Base-by-base conservation (phyloP, 2,888 invertebrate genomes). In the Sinopyrophorus schimmeli region DNA sequence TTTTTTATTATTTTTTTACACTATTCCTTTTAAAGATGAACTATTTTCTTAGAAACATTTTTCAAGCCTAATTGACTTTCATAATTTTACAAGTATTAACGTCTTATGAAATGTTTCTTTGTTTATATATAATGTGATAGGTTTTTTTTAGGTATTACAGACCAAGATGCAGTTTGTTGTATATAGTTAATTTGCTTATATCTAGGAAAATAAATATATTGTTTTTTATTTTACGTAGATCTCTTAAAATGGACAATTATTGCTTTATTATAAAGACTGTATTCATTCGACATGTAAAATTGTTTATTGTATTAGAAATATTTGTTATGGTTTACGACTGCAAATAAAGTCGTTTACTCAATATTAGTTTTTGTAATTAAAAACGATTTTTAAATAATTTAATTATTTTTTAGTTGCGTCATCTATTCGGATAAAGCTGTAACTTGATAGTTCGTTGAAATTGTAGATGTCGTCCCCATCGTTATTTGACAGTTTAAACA, bases 41-140 rank as follows among this genome's bases (percentile, higher is more conserved):
- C 27, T 46, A 46, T 46, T 46, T 46, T 51, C 34, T 20, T 47
- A 51, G 23, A 21, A 40, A 41, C 7, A 21, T 42, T 46, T 41
- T 47, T 41, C 26, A 41, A 41, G 46, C 31, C 28, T 28, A 51
- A 24, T 40, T 30, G 35, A n/a, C n/a, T n/a, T n/a, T 41, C 37
- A 48, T 41, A 6, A 16, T 28, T 38, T 43, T 24, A 15, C 30
- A 26, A 30, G 12, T 49, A 35, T 12, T 34, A 27, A 15, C 11
- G 27, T 24, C 17, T 23, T 31, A 24, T 26, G 14, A 38, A 24
- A 27, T 15, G 28, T 31, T 38, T 42, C 27, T 32, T 41, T 34
- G 21, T 28, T 35, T 44, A 9, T 18, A 18, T 23, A 44, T 44
- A 46, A 39, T 50, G 50, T 50, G 50, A 50, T 50, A 50, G 50